phyloP scores from a whole-genome alignment of 2,113 vertebrate genomes.

The Scartelaos histophorus region DNA sequence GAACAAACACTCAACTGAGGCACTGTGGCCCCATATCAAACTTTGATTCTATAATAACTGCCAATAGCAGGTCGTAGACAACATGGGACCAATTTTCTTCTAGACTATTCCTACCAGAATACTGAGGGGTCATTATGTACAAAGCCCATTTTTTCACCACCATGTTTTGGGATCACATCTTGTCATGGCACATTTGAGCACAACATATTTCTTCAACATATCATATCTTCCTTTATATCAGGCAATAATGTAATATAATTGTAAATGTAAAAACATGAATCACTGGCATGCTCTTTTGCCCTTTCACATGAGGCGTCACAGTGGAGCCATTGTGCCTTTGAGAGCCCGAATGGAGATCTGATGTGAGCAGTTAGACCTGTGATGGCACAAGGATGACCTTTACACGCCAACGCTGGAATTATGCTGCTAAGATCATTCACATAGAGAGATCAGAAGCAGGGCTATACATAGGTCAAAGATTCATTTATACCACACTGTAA shows the following conservation, averaged over 20 bases:
- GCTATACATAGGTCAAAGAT: neutral
- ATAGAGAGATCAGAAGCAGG: neutral
- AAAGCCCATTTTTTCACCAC: neutral
- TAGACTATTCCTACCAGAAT: too few species aligned
- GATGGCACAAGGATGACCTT: slow-evolving; percentile 25
- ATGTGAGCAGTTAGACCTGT: neutral
- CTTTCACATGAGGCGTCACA: neutral
- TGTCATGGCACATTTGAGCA: neutral
- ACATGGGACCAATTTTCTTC: too few species aligned
- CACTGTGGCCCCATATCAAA: too few species aligned
- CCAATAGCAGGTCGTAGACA: too few species aligned
- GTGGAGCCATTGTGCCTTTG: slow-evolving; percentile 1
- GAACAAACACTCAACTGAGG: too few species aligned
- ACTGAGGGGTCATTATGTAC: too few species aligned
- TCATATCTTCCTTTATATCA: neutral
- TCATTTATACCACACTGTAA: neutral
- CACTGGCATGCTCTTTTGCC: neutral
- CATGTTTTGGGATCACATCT: neutral
- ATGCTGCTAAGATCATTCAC: neutral
- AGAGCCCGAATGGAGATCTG: neutral
- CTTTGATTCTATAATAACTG: too few species aligned
- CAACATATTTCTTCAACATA: neutral
- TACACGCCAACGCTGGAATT: neutral
- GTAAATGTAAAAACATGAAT: neutral
- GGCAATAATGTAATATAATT: neutral